phyloP scores from a whole-genome alignment of 2,113 vertebrate species.

The Hyperoodon ampullatus region DNA sequence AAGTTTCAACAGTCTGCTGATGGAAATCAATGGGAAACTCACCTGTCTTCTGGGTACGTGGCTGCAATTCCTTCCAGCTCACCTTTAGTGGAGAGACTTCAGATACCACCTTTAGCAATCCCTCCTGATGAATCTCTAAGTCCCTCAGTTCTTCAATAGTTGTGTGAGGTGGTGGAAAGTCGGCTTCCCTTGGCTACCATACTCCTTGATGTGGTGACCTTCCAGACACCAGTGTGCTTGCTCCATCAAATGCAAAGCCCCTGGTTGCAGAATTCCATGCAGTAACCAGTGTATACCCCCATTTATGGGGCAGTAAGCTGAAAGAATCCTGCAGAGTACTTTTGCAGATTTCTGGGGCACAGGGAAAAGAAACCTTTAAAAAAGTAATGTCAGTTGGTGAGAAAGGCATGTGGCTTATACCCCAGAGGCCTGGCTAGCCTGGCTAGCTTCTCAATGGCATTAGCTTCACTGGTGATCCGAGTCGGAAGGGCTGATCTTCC shows the following conservation, averaged over 20 bases:
- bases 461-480: background rate
- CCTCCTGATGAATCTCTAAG: background rate
- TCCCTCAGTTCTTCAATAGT: background rate
- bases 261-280: background rate
- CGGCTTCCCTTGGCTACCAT: background rate
- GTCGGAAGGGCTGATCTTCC: background rate
- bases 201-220: background rate
- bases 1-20: background rate
- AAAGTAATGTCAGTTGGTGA: background rate
- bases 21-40: background rate
- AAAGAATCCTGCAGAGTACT: background rate
- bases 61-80: background rate
- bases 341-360: background rate
- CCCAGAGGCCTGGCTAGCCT: background rate
- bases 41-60: background rate
- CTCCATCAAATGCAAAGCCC: background rate
- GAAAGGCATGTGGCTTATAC: background rate
- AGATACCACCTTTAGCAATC: background rate
- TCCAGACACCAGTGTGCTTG: background rate
- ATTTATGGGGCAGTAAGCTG: background rate
- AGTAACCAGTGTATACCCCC: background rate
- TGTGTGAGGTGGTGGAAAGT: background rate
- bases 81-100: background rate
- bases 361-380: background rate
- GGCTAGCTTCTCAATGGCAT: background rate